Percentiles rank a stretch among this genome's conserved stretches.
Conservation (phyloP, 2,888 invertebrate genomes). For the Beris chalybata region DNA sequence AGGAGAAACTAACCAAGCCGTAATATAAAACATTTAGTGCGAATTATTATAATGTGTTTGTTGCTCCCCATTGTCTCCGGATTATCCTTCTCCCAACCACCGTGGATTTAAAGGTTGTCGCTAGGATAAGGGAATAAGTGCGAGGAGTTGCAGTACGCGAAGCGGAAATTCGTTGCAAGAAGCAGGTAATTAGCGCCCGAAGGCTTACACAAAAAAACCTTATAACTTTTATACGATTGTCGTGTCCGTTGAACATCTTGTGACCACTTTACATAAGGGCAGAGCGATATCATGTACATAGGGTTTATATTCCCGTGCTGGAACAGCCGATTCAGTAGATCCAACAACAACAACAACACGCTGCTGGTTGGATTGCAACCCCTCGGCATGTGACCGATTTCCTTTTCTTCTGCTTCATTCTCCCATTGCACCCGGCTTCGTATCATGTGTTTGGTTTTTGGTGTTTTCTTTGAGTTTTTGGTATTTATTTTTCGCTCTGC, state of each 20-base stretch:
- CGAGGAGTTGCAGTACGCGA: too few relatives aligned
- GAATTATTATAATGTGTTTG: too few relatives aligned
- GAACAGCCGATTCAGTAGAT: constrained; percentile 1
- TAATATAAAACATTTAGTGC: too few relatives aligned
- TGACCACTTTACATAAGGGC: neutral
- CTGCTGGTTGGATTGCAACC: constrained; percentile 15
- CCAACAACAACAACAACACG: constrained; percentile 17
- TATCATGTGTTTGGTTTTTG: neutral
- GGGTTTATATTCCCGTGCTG: neutral
- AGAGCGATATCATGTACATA: neutral
- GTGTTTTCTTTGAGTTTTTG: constrained; percentile 3
- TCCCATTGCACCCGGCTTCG: constrained; percentile 20
- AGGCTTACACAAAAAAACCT: too few relatives aligned
- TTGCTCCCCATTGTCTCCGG: neutral
- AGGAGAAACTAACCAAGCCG: too few relatives aligned
- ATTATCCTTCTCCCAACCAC: constrained; percentile 28
- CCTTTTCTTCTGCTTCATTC: constrained; percentile 5
- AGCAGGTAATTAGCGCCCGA: too few relatives aligned
- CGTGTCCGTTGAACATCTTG: neutral
- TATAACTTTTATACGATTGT: neutral
- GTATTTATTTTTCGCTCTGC: neutral
- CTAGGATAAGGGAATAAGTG: constrained; percentile 11
- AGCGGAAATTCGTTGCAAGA: too few relatives aligned
- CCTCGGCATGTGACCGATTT: constrained; percentile 29
- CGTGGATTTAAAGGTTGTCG: constrained; percentile 29